Conservation (phyloP, 2,888 invertebrate species). For the Onthophagus sagittarius region DNA sequence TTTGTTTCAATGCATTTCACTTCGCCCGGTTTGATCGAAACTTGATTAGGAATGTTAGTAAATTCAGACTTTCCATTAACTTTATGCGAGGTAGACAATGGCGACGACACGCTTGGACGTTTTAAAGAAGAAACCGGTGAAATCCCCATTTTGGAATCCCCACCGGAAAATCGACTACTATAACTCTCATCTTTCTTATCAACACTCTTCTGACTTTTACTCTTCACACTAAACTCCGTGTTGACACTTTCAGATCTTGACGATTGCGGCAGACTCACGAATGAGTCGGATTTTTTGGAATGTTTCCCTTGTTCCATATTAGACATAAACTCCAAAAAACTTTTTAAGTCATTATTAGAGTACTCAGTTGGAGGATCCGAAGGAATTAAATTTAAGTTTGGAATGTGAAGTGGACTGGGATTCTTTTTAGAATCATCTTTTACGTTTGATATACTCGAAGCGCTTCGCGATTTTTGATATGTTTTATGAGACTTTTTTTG, state of each 20-base stretch:
- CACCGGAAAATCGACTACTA: constrained; percentile 16
- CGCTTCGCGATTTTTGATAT: neutral
- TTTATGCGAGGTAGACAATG: constrained; percentile 18
- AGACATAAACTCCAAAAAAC: constrained; percentile 18
- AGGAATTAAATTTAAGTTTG: constrained; percentile 1
- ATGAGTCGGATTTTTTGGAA: constrained; percentile 15
- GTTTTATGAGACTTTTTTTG: neutral
- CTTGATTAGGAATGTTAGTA: constrained; percentile 6
- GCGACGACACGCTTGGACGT: constrained; percentile 18
- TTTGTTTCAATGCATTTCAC: constrained; percentile 24
- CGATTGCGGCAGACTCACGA: constrained; percentile 17
- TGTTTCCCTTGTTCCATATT: constrained; percentile 16
- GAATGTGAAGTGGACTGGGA: constrained; percentile 9
- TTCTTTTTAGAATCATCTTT: neutral
- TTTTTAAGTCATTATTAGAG: constrained; percentile 15
- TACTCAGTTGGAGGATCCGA: neutral
- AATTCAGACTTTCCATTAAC: neutral
- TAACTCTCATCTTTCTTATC: constrained; percentile 12
- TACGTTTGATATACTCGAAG: neutral
- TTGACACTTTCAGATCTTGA: constrained; percentile 7
- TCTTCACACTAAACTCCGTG: neutral
- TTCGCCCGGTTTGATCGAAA: constrained; percentile 26
- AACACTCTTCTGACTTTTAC: neutral
- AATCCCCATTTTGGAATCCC: constrained; percentile 10
- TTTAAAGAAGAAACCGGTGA: constrained; percentile 21